phyloP scores from a whole-genome alignment of 2,888 invertebrate species.

The Harmothoe impar region DNA sequence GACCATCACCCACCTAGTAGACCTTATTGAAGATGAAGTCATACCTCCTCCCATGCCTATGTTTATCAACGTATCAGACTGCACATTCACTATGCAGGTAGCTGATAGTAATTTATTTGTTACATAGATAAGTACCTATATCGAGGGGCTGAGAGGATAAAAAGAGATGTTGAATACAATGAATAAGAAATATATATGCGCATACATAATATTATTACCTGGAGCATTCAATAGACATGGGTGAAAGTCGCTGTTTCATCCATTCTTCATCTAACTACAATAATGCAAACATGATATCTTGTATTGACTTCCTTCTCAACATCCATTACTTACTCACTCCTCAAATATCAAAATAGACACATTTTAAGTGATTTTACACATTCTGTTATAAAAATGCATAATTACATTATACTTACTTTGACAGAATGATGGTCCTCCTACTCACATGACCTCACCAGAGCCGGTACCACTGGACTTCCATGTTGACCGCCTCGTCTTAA shows the following conservation, averaged over 20 bases:
- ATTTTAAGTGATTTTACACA: too few relatives aligned
- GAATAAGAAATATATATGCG: neutral
- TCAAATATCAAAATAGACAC: too few relatives aligned
- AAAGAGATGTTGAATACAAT: neutral
- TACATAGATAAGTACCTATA: too few relatives aligned
- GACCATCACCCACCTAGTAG: slow-evolving; percentile 91
- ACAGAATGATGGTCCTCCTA: slow-evolving; percentile 92
- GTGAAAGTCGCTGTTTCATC: too few relatives aligned
- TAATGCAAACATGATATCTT: too few relatives aligned
- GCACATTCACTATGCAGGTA: slow-evolving; percentile 75
- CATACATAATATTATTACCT: too few relatives aligned
- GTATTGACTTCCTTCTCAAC: too few relatives aligned
- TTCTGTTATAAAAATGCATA: too few relatives aligned
- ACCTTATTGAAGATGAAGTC: slow-evolving; percentile 94
- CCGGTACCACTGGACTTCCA: slow-evolving; percentile 91
- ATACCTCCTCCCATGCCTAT: slow-evolving; percentile 91
- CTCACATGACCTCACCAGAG: slow-evolving; percentile 91
- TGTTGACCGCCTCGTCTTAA: slow-evolving; percentile 88
- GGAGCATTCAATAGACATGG: too few relatives aligned
- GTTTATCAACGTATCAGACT: slow-evolving; percentile 78
- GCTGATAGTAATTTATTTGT: too few relatives aligned
- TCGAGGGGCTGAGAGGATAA: neutral
- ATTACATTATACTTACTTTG: slow-evolving; percentile 81
- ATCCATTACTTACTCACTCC: neutral
- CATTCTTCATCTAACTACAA: too few relatives aligned